Conservation (phyloP, 2,113 vertebrate species). For the Hippopotamus amphibius region DNA sequence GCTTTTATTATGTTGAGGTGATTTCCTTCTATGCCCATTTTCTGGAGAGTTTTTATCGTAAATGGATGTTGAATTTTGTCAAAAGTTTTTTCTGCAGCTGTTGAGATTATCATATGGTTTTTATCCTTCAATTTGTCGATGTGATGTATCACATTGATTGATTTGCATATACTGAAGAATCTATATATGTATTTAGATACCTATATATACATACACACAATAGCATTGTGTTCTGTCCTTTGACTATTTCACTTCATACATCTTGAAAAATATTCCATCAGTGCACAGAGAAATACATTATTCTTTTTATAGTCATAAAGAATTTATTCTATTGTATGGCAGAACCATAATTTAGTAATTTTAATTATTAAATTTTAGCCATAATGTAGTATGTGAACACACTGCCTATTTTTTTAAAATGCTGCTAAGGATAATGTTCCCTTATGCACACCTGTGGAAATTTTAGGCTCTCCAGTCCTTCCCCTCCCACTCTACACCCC, state of each 20-base stretch:
- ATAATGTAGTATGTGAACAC: neutral
- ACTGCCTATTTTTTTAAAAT: neutral
- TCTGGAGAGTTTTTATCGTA: no score
- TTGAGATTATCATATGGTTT: no score
- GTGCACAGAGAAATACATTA: neutral
- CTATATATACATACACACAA: neutral
- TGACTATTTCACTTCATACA: neutral
- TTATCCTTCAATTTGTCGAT: no score
- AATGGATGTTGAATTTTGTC: no score
- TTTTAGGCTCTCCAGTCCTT: neutral
- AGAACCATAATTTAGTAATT: neutral
- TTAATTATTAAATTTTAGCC: neutral
- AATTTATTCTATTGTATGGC: neutral
- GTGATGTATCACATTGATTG: no score
- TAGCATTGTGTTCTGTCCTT: neutral
- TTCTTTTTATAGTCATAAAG: neutral
- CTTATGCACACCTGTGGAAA: neutral
- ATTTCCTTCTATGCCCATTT: no score
- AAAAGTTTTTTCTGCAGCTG: no score
- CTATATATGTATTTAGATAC: neutral
- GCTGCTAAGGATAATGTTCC: neutral
- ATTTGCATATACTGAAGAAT: no score
- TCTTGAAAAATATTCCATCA: neutral
- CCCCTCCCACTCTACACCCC: neutral
- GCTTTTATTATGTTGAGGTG: no score